Evolutionary conservation across 2,888 invertebrate species (phyloP), one percentile per base, ranked within the genome.

Genomic region (Nomada ruficornis): DNA sequence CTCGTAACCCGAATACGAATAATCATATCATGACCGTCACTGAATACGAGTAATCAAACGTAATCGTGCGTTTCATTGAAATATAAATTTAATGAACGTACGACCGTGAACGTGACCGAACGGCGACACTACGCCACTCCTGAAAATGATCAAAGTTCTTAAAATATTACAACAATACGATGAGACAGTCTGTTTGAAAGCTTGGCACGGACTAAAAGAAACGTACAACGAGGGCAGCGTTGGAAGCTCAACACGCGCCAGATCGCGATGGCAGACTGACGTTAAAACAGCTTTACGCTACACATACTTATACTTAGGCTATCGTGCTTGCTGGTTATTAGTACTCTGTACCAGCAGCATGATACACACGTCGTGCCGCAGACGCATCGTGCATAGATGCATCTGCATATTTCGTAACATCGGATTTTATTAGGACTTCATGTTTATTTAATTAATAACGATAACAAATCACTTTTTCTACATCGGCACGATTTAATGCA

Each of bases 201-300:
- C 9, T 10, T 10, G 18, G 47, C 15, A 57, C 55, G 36, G 42
- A 70, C 42, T 47, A 54, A 26, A 42, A 15, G 47, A 2, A 13
- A 23, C 9, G 18, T 10, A 2, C n/a, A 23, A 36, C n/a, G 9
- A 11, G 29, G 42, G 20, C 18, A 20, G 10, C 42, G 23, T n/a
- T 2, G 10, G n/a, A 72, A 57, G 63, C 55, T 77, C 67, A 52
- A 42, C 71, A 23, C 90, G 70, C 89, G 81, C 59, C 88, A 81
- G 81, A 76, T 82, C 86, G 82, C 87, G 83, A 78, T 84, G 77
- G 81, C 82, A 87, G 88, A 91, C 91, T 91, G 90, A 74, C 76
- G 77, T 29, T 54, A 47, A 82, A 79, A 73, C 74, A 77, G 68
- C 72, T 71, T 82, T 54, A 62, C 54, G 11, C 26, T 9, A 47